Evolutionary conservation across 2,888 invertebrate genomes (phyloP).

Genomic region (Peribatodes rhomboidaria): DNA sequence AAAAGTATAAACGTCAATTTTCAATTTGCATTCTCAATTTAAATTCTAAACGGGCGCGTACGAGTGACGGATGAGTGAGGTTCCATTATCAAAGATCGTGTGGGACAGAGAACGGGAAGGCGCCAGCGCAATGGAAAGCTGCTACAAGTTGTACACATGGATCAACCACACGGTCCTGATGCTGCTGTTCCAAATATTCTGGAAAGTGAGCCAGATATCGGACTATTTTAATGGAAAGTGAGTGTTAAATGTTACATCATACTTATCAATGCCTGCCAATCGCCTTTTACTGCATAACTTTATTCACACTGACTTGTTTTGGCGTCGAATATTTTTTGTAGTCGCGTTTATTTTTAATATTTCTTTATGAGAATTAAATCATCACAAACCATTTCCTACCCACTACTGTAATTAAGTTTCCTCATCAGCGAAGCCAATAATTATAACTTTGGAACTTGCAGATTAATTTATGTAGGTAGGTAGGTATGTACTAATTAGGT

Average conservation of each 20-base stretch:
- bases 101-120: conserved; percentile 69
- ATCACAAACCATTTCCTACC: no score
- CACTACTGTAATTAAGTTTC: no score
- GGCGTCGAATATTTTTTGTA: conserved; percentile 2
- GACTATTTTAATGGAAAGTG: conserved; percentile 80
- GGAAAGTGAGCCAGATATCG: conserved; percentile 83
- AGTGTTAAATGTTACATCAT: conserved; percentile 68
- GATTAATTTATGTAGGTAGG: no score
- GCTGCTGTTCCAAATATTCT: conserved; percentile 81
- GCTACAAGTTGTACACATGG: conserved; percentile 81
- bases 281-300: conserved; percentile 18
- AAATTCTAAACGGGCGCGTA: conserved; percentile 1
- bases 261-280: conserved; percentile 21
- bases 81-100: conserved; percentile 73
- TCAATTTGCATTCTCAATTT: conserved; percentile 12
- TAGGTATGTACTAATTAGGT: no score
- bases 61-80: conserved; percentile 80
- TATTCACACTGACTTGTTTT: conserved; percentile 13
- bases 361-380: not conserved
- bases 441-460: no score
- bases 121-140: conserved; percentile 78
- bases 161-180: conserved; percentile 80
- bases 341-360: not conserved
- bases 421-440: no score
- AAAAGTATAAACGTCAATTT: conserved; percentile 6